These are phyloP conservation scores for Trichopoda pennipes DNA, from an alignment of 2,888 invertebrate species.

Conservation along the genomic window DNA sequence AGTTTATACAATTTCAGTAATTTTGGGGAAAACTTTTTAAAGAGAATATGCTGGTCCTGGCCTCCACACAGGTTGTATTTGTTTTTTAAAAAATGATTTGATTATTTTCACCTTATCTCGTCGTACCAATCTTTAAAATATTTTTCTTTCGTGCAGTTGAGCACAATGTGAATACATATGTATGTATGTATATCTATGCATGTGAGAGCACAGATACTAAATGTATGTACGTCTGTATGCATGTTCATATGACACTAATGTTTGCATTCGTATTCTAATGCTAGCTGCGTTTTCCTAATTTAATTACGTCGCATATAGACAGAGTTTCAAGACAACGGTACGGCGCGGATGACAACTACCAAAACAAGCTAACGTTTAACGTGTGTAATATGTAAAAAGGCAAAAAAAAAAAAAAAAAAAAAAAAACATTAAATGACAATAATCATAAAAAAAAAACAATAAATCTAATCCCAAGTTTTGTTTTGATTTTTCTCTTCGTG, in stretches of 20 bases:
- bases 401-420: too few relatives aligned
- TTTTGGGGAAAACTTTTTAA: background rate
- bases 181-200: too few relatives aligned
- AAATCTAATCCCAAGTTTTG: slow-evolving; percentile 67
- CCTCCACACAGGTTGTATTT: slow-evolving; percentile 38
- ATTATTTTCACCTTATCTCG: slow-evolving; percentile 34
- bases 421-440: slow-evolving; percentile 21
- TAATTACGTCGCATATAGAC: slow-evolving; percentile 56
- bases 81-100: slow-evolving; percentile 37
- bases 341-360: slow-evolving; percentile 43
- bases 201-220: background rate
- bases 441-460: slow-evolving; percentile 63
- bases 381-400: slow-evolving; percentile 35
- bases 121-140: slow-evolving; percentile 36
- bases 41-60: slow-evolving; percentile 26
- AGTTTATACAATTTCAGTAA: slow-evolving; percentile 7
- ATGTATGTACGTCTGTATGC: background rate
- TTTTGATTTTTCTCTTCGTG: slow-evolving; percentile 50
- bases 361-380: slow-evolving; percentile 46
- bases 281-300: slow-evolving; percentile 52
- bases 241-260: slow-evolving; percentile 22
- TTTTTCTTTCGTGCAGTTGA: slow-evolving; percentile 51
- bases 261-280: slow-evolving; percentile 55
- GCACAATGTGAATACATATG: slow-evolving; percentile 35
- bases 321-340: slow-evolving; percentile 46